phyloP scores from a whole-genome alignment of 1,140 invertebrate species.

The Magallana gigas region DNA sequence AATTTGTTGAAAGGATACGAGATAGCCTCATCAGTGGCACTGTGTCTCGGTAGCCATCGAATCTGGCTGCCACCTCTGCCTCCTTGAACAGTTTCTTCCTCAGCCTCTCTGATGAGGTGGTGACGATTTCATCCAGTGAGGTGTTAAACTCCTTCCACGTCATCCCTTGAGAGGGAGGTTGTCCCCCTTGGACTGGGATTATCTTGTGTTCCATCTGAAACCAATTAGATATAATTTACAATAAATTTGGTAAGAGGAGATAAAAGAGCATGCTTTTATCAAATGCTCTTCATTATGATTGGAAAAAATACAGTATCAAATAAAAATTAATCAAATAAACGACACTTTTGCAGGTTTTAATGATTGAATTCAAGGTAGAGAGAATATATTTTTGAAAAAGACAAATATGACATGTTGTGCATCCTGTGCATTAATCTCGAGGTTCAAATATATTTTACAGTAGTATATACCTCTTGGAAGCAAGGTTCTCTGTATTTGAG shows the following conservation, averaged over 20 bases:
- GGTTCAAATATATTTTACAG: neutral
- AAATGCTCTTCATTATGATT: no score
- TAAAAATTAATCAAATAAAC: no score
- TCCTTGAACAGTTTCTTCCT: conserved; percentile 71
- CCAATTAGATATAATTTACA: no score
- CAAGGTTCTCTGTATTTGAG: conserved; percentile 76
- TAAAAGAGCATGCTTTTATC: no score
- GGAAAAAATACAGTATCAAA: no score
- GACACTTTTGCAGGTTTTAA: no score
- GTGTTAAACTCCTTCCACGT: conserved; percentile 75
- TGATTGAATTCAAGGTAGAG: no score
- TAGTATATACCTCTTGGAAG: conserved; percentile 73
- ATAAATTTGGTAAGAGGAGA: no score
- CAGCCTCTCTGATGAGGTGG: conserved; percentile 71
- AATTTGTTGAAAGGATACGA: conserved; percentile 71
- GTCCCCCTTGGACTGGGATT: conserved; percentile 66
- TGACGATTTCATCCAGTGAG: conserved; percentile 73
- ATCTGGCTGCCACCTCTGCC: conserved; percentile 68
- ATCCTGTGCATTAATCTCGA: no score
- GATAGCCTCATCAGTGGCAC: conserved; percentile 74
- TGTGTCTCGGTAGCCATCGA: conserved; percentile 64
- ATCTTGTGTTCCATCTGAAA: conserved; percentile 72
- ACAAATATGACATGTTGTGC: no score
- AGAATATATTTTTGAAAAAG: no score
- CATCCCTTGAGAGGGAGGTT: conserved; percentile 65